Evolutionary conservation across 2,888 invertebrate species (phyloP).

Genomic region (Drosophila longiperda): DNA sequence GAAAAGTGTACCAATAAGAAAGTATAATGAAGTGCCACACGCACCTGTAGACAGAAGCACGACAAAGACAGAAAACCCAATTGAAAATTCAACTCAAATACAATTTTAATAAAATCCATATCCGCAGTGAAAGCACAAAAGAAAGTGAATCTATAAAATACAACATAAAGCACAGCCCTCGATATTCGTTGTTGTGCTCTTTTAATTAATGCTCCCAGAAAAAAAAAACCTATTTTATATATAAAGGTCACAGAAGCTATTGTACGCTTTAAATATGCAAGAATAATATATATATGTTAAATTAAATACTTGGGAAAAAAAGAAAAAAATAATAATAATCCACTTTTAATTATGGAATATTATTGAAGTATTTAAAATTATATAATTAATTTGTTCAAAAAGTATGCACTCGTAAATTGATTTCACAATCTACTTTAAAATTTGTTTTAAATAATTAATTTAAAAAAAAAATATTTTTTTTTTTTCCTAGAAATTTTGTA

Average conservation of each 20-base stretch:
- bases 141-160: neutral
- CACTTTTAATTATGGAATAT: neutral
- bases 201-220: conserved; percentile 33
- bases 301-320: neutral
- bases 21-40: conserved; percentile 68
- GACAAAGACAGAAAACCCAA: conserved; percentile 20
- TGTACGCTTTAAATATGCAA: conserved; percentile 43
- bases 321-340: neutral
- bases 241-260: conserved; percentile 23
- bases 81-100: conserved; percentile 47
- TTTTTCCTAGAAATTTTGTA: neutral
- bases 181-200: neutral
- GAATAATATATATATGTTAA: neutral
- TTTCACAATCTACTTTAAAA: neutral
- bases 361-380: neutral
- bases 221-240: neutral
- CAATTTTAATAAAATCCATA: conserved; percentile 63
- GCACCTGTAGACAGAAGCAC: conserved; percentile 68
- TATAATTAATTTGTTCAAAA: neutral
- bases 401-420: neutral
- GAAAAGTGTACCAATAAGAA: conserved; percentile 33
- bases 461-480: neutral
- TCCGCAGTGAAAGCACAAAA: conserved; percentile 20
- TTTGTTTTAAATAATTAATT: neutral
- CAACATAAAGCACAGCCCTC: neutral